Evolutionary conservation across 2,888 invertebrate species (phyloP).

Genomic region (Hirtodrosophila duncani): DNA sequence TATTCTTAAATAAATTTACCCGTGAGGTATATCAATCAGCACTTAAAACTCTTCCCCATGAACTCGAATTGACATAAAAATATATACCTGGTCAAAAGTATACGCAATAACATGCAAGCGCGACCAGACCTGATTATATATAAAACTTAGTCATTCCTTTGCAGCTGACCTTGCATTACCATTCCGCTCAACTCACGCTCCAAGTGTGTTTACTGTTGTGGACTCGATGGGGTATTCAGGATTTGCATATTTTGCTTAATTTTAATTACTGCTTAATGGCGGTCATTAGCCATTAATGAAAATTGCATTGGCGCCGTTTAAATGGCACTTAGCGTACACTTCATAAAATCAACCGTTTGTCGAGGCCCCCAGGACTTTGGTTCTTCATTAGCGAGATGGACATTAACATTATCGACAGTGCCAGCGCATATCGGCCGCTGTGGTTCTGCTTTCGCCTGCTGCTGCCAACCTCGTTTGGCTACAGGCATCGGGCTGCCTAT

Average conservation of each 20-base stretch:
- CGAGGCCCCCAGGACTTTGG: no score
- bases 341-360: conserved; percentile 36
- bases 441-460: conserved; percentile 42
- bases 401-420: conserved; percentile 32
- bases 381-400: conserved; percentile 12
- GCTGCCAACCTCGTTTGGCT: conserved; percentile 36
- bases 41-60: no score
- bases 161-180: no score
- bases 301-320: conserved; percentile 41
- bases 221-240: neutral
- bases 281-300: conserved; percentile 42
- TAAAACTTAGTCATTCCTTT: no score
- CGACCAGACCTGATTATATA: no score
- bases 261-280: conserved; percentile 40
- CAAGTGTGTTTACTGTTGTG: no score
- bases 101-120: no score
- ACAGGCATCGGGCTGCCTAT: conserved; percentile 5
- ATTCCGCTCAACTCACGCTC: no score
- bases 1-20: no score
- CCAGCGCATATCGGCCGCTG: conserved; percentile 38
- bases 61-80: no score
- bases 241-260: conserved; percentile 27
- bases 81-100: no score
- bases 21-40: no score
- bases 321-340: conserved; percentile 42